A percentile compares a stretch with the other conserved stretches of the same genome.
phyloP scores from a whole-genome alignment of 2,113 vertebrate species.

The Bolborhynchus lineola region DNA sequence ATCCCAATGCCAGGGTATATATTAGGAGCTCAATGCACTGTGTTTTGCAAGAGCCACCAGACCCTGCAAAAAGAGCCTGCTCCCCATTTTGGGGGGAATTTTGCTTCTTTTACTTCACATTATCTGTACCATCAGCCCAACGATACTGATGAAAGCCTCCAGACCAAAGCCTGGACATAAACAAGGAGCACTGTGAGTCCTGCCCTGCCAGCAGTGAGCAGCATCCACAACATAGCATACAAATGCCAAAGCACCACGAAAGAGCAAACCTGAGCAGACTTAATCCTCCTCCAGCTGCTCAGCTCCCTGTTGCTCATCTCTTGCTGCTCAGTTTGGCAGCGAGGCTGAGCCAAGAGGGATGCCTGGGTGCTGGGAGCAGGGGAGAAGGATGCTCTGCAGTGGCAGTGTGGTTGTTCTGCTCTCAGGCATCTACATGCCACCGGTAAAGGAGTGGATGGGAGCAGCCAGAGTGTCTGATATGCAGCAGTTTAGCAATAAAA shows the following conservation, averaged over 20 bases:
- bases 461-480: not conserved
- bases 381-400: not conserved
- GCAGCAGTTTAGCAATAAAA: not conserved
- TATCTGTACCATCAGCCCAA: not conserved
- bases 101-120: not conserved
- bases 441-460: not conserved
- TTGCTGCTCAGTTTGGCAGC: not conserved
- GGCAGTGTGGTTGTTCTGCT: not conserved
- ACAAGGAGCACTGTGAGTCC: not conserved
- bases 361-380: not conserved
- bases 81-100: not conserved
- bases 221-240: not conserved
- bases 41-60: not conserved
- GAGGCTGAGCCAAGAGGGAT: not conserved
- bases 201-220: not conserved
- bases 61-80: not conserved
- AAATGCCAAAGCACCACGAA: not conserved
- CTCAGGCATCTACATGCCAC: not conserved
- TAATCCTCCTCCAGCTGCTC: constrained; percentile 11
- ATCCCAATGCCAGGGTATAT: not conserved
- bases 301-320: not conserved
- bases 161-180: not conserved
- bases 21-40: not conserved
- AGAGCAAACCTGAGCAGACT: not conserved
- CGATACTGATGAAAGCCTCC: not conserved